A percentile compares a stretch with the other conserved stretches of the same genome.
Evolutionary conservation across 2,113 vertebrate genomes (phyloP).

Genomic region (Lepisosteus oculatus): DNA sequence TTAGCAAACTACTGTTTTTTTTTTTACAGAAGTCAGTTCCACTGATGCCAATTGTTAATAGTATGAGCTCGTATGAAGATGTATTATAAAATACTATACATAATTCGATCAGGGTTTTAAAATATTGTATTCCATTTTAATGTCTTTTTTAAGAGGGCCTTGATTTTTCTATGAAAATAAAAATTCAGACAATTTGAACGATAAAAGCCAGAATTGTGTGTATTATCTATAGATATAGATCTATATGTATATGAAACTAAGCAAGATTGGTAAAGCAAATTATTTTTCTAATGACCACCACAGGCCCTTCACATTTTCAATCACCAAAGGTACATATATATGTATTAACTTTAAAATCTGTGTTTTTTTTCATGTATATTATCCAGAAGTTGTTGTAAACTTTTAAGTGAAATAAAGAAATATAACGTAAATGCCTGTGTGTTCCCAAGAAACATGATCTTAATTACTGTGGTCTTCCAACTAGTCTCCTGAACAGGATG

Average conservation of each 20-base stretch:
- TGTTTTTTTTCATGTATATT: slow-evolving; percentile 59
- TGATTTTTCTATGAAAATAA: slow-evolving; percentile 2
- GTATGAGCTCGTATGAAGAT: slow-evolving; percentile 13
- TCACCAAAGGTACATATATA: slow-evolving; percentile 12
- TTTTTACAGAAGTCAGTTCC: slow-evolving; percentile 11
- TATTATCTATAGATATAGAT: slow-evolving; percentile 20
- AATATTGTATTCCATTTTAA: not conserved
- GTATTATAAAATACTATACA: slow-evolving; percentile 21
- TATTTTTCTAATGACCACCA: slow-evolving; percentile 43
- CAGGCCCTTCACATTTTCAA: not conserved
- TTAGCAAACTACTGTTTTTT: slow-evolving; percentile 38
- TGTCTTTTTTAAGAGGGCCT: not conserved
- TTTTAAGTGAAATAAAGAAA: slow-evolving; percentile 72
- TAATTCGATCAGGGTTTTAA: slow-evolving; percentile 20
- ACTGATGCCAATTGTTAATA: slow-evolving; percentile 23
- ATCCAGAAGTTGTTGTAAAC: slow-evolving; percentile 70
- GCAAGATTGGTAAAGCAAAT: slow-evolving; percentile 10
- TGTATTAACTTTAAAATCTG: slow-evolving; percentile 43
- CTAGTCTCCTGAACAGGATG: too few species aligned
- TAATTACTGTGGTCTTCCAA: too few species aligned
- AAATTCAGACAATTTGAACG: slow-evolving; percentile 4
- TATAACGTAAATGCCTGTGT: slow-evolving; percentile 21
- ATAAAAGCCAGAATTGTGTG: slow-evolving; percentile 14
- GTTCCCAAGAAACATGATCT: not conserved
- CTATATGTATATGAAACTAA: slow-evolving; percentile 19